Base-by-base conservation (phyloP, 2,888 invertebrate genomes). In the Drosophila anomalata region DNA sequence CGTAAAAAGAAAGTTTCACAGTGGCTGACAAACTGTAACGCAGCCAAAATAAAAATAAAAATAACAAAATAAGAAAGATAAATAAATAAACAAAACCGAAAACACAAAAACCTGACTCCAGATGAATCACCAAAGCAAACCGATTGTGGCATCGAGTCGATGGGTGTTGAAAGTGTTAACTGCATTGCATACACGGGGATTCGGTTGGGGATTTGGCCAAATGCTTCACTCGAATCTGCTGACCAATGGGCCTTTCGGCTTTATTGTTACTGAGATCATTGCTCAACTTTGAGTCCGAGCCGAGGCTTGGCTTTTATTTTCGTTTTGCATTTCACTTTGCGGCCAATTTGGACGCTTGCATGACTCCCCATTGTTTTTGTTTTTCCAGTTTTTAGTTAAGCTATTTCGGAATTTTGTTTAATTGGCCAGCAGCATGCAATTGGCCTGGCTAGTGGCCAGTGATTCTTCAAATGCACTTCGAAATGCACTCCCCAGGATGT, bases 141-240 rank as follows among this genome's bases (percentile, higher is more conserved):
- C 29, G 66, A 77, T 61, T 47, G 67, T 50, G 71, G 44, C 73
- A 24, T 24, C 52, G 60, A 39, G 17, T 42, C 41, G 36, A 36
- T 42, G 41, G 41, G 20, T 80, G 83, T 82, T 74, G 86, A 80
- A 80, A 80, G 80, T 82, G 86, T 85, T 80, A 82, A 80, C 68
- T 80, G 80, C 80, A 85, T 79, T 80, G 79, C 80, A 85, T 73
- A 77, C 41, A 4, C 9, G 41, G 41, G 31, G 57, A 11, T 17
- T 9, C 44, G 59, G 60, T 7, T 22, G 26, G 41, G 29, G 54
- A 17, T 65, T 73, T 79, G 72, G 65, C 54, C 33, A 72, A 36
- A 74, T 53, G 47, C 51, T 59, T 52, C 39, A 62, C 61, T 61
- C 44, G 51, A 70, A 71, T 48, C 68, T 57, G 60, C 84, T 80